Evolutionary conservation across 1,140 invertebrate genomes (phyloP), one percentile per base, ranked within the genome.

Genomic region (Drosophila albomicans): DNA sequence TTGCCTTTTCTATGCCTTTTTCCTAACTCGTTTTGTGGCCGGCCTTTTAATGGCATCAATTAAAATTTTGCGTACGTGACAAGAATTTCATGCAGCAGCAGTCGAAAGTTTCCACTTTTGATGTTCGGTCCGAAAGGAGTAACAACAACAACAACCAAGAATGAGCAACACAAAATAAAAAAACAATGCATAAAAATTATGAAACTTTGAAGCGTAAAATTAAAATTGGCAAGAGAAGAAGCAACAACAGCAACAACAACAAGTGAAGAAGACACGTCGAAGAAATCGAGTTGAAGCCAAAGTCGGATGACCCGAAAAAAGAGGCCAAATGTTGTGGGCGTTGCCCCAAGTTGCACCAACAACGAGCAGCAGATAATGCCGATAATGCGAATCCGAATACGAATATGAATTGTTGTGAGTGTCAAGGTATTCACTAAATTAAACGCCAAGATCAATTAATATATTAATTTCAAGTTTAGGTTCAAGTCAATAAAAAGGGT

Each of bases 11-110:
- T 64, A 49, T 66, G 35, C 13, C 64, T 54, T 71, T 63, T 63
- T 51, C 7, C 38, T 41, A 5, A 46, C 67, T 46, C 30, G 35
- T 48, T 58, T 49, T 32, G 15, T 35, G 58, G 54, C 48, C 62
- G 45, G 52, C 78, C 81, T 75, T 86, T 81, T 85, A 81, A 79
- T 86, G 82, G 82, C 82, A 71, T 79, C 87, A 91, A 91, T 91
- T 91, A 91, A 91, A 90, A 91, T 81, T 61, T 84, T 91, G 79
- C 80, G 80, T 90, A 91, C 87, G 87, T 91, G 87, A 91, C 86
- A 78, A 74, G 87, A 91, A 91, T 91, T 86, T 68, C 61, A 38
- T 68, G 46, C 48, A 54, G 58, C 69, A 68, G 58, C 69, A 68
- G 35, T 54, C 13, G 43, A 30, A 73, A 78, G 77, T 82, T 71